Conservation (phyloP, 2,113 vertebrate genomes). For the Gasterosteus aculeatus region DNA sequence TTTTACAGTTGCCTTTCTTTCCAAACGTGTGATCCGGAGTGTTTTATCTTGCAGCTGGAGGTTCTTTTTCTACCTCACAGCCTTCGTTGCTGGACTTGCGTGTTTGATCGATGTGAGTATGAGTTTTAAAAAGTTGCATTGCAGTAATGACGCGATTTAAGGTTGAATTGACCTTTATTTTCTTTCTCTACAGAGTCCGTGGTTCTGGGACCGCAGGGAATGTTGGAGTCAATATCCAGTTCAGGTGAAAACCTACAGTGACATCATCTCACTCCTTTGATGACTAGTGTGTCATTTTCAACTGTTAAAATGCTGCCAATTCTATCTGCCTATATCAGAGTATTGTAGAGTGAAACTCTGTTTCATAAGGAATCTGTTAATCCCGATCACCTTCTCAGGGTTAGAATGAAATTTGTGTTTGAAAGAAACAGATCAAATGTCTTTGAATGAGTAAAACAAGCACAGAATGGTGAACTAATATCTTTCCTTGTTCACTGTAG, state of each 20-base stretch:
- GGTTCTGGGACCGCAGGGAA: conserved; percentile 87
- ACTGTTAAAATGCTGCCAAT: neutral
- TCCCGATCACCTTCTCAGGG: neutral
- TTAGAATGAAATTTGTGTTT: neutral
- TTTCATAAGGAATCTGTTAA: neutral
- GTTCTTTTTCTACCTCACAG: conserved; percentile 79
- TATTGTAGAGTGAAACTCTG: neutral
- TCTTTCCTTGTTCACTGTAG: neutral
- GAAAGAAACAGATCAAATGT: conserved; percentile 1
- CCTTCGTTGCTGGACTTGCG: conserved; percentile 72
- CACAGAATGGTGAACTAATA: neutral
- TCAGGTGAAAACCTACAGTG: conserved; percentile 81
- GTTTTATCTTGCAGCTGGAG: conserved; percentile 76
- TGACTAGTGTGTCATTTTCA: neutral
- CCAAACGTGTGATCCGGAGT: conserved; percentile 4
- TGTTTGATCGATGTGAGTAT: conserved; percentile 75
- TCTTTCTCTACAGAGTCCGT: conserved; percentile 83
- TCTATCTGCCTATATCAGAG: neutral
- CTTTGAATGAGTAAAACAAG: neutral
- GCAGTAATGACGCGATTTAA: neutral
- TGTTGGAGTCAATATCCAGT: conserved; percentile 90
- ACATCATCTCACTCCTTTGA: neutral
- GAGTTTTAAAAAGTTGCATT: conserved; percentile 4
- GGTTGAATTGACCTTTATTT: neutral
- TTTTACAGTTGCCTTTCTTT: conserved; percentile 11